Percentiles rank a stretch among this genome's conserved stretches.
These are phyloP conservation scores for Lymantria monacha DNA, from an alignment of 2,888 invertebrate genomes.

Conservation along the genomic window DNA sequence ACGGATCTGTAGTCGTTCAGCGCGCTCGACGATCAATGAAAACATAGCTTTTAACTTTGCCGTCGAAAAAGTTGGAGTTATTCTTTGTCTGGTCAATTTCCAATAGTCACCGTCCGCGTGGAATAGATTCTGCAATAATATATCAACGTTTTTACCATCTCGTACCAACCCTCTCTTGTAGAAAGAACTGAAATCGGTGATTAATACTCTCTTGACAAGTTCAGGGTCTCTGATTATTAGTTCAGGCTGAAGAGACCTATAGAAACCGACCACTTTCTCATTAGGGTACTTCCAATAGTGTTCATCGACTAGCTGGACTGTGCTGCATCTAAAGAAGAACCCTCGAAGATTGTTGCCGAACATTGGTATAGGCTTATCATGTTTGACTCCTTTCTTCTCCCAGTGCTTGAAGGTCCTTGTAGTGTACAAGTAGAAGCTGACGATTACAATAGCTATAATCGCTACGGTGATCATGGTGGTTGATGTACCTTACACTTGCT, in stretches of 20 bases:
- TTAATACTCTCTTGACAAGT: slow-evolving; percentile 11
- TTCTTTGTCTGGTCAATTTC: slow-evolving; percentile 45
- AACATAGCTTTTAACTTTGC: slow-evolving; percentile 52
- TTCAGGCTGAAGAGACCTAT: slow-evolving; percentile 10
- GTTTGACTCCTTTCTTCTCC: slow-evolving; percentile 59
- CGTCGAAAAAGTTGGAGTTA: slow-evolving; percentile 23
- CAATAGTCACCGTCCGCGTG: slow-evolving; percentile 47
- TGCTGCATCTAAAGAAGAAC: slow-evolving; percentile 1
- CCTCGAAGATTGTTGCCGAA: slow-evolving; percentile 51
- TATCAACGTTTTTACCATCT: slow-evolving; percentile 17
- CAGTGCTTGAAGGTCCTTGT: slow-evolving; percentile 58
- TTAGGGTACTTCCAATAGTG: slow-evolving; percentile 1
- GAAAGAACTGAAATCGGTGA: slow-evolving; percentile 20
- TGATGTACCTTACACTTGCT: no score
- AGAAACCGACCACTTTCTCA: slow-evolving; percentile 17
- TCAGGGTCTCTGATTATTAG: slow-evolving; percentile 24
- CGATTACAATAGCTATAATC: background rate
- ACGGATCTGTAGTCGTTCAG: slow-evolving; percentile 36
- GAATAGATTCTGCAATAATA: slow-evolving; percentile 44
- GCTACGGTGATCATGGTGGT: slow-evolving; percentile 2
- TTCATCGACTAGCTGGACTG: slow-evolving; percentile 6
- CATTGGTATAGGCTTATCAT: slow-evolving; percentile 57
- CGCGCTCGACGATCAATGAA: slow-evolving; percentile 44
- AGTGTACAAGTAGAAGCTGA: slow-evolving; percentile 52
- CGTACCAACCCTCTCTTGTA: slow-evolving; percentile 17